phyloP scores from a whole-genome alignment of 2,113 vertebrate genomes.

The Indicator maculatus region DNA sequence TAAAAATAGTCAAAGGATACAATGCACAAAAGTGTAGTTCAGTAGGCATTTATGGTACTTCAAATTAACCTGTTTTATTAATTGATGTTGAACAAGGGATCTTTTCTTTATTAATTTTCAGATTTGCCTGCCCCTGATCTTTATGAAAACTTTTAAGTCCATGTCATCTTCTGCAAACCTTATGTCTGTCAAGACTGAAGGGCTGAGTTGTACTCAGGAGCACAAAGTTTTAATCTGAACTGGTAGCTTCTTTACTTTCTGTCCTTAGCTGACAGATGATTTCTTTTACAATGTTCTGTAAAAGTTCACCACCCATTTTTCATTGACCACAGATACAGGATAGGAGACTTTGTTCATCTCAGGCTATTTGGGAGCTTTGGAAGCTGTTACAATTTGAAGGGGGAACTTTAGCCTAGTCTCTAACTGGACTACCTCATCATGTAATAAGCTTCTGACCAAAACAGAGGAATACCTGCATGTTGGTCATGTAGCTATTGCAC shows the following conservation, averaged over 20 bases:
- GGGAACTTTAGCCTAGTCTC: no score
- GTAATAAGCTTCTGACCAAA: background rate
- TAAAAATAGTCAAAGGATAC: background rate
- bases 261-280: background rate
- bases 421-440: background rate
- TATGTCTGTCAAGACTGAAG: background rate
- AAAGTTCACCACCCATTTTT: background rate
- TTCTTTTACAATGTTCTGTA: background rate
- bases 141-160: background rate
- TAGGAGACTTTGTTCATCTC: background rate
- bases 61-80: background rate
- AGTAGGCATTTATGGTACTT: background rate
- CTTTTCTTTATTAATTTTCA: background rate
- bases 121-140: background rate
- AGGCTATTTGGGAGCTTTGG: background rate
- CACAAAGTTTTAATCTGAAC: background rate
- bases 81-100: background rate
- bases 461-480: background rate
- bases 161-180: background rate
- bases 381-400: background rate
- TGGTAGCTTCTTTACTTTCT: background rate
- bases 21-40: background rate
- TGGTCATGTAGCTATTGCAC: background rate
- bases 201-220: background rate
- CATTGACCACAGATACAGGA: background rate